A percentile compares a stretch with the other conserved stretches of the same genome.
Evolutionary conservation across 2,797 vertebrate species (phyloP).

Genomic region (Discoglossus pictus): DNA sequence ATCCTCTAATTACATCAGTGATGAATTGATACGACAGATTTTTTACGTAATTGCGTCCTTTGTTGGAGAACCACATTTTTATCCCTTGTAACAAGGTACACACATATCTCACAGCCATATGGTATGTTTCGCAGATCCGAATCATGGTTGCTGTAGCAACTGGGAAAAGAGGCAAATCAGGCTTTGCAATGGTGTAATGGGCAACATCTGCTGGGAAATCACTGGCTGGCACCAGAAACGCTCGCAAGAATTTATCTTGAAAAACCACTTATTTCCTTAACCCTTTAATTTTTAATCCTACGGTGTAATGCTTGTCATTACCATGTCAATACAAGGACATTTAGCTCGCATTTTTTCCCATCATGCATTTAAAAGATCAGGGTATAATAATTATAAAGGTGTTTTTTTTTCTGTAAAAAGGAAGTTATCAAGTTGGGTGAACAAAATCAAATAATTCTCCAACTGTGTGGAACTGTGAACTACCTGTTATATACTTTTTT

Average conservation of each 20-base stretch:
- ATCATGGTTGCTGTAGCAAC: conserved; percentile 75
- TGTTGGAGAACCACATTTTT: conserved; percentile 53
- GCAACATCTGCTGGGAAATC: conserved; percentile 68
- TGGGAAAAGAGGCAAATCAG: conserved; percentile 59
- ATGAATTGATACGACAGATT: conserved; percentile 43
- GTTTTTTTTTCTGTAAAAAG: too few species aligned
- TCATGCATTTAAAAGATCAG: too few species aligned
- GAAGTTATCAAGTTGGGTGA: too few species aligned
- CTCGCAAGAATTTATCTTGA: conserved; percentile 55
- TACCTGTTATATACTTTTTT: too few species aligned
- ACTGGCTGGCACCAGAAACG: conserved; percentile 53
- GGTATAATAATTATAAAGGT: too few species aligned
- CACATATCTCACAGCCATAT: conserved; percentile 56
- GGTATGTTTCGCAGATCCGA: conserved; percentile 64
- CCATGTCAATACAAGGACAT: too few species aligned
- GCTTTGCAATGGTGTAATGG: conserved; percentile 61
- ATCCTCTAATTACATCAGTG: conserved; percentile 31
- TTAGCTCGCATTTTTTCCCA: too few species aligned
- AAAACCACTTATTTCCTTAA: conserved; percentile 45
- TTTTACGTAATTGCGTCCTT: conserved; percentile 52
- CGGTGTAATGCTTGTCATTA: too few species aligned
- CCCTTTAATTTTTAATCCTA: conserved; percentile 27
- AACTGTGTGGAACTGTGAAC: too few species aligned
- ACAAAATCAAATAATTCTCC: too few species aligned
- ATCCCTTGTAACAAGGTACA: conserved; percentile 53